Conservation (phyloP, 37 sponge, comb jelly and placozoan species). For the Cliona cf. orientalis region DNA sequence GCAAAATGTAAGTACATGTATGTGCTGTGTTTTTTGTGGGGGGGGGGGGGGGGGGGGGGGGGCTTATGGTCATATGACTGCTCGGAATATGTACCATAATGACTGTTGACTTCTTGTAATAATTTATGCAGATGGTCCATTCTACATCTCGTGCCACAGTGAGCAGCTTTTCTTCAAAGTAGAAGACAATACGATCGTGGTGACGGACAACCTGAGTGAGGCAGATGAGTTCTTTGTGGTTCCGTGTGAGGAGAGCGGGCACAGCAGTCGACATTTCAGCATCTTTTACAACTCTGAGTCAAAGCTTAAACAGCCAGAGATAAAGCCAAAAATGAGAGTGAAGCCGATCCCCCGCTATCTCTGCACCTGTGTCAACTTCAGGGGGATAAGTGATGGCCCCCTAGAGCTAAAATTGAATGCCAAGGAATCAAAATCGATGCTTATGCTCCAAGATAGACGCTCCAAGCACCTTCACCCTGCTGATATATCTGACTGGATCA, state of each 20-base stretch:
- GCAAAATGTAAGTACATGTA: conserved; percentile 48
- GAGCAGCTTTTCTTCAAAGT: conserved; percentile 27
- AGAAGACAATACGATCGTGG: no score
- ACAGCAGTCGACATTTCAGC: no score
- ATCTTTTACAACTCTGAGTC: no score
- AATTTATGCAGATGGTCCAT: conserved; percentile 47
- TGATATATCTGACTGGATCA: conserved; percentile 12
- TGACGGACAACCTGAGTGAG: no score
- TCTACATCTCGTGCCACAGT: conserved; percentile 9
- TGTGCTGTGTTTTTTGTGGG: no score
- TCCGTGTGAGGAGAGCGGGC: no score
- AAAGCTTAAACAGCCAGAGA: no score
- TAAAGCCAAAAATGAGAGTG: no score
- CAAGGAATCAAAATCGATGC: neutral
- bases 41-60: no score
- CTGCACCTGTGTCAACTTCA: conserved; percentile 7
- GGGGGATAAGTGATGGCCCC: conserved; percentile 45
- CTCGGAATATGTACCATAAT: no score
- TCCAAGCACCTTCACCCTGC: conserved; percentile 9
- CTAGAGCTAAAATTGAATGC: conserved; percentile 29
- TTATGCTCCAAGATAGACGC: conserved; percentile 48
- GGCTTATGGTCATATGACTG: no score
- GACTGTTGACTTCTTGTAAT: neutral
- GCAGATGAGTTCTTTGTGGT: no score
- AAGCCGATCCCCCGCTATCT: conserved; percentile 52